phyloP scores from a whole-genome alignment of 2,797 vertebrate genomes.

The Characodon lateralis region DNA sequence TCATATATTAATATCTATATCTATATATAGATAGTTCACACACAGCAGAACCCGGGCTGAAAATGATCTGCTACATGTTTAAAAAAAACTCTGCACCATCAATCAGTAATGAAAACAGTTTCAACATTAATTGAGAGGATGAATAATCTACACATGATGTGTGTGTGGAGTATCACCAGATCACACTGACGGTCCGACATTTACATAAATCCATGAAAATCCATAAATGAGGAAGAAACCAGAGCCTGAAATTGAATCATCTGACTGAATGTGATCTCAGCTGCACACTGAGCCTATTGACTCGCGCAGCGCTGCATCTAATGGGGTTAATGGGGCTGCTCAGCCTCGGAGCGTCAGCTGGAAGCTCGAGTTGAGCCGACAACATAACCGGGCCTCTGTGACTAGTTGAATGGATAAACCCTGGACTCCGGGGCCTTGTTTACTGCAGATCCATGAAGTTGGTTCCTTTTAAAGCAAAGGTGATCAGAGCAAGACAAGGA shows the following conservation, averaged over 20 bases:
- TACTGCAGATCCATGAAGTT: not conserved
- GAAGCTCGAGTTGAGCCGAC: slow-evolving; percentile 23
- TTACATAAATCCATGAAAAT: slow-evolving; percentile 15
- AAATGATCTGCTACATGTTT: too few relatives aligned
- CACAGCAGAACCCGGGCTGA: too few relatives aligned
- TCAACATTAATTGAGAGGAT: too few relatives aligned
- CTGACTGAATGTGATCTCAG: slow-evolving; percentile 10
- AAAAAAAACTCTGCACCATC: too few relatives aligned
- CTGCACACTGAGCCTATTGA: not conserved
- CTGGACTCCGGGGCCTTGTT: slow-evolving; percentile 12
- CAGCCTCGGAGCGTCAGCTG: slow-evolving; percentile 34
- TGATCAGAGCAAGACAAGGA: not conserved
- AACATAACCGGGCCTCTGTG: slow-evolving; percentile 6
- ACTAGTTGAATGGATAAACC: slow-evolving; percentile 21
- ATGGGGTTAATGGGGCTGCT: slow-evolving; percentile 39
- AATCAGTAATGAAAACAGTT: too few relatives aligned
- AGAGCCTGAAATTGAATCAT: not conserved
- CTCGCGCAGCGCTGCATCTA: not conserved
- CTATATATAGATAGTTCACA: too few relatives aligned
- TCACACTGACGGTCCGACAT: not conserved
- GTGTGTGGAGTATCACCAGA: too few relatives aligned
- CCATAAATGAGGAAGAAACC: not conserved
- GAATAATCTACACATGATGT: not conserved
- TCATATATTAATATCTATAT: too few relatives aligned
- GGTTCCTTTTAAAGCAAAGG: slow-evolving; percentile 4